Evolutionary conservation across 2,797 vertebrate species (phyloP).

Genomic region (Pristis pectinata): DNA sequence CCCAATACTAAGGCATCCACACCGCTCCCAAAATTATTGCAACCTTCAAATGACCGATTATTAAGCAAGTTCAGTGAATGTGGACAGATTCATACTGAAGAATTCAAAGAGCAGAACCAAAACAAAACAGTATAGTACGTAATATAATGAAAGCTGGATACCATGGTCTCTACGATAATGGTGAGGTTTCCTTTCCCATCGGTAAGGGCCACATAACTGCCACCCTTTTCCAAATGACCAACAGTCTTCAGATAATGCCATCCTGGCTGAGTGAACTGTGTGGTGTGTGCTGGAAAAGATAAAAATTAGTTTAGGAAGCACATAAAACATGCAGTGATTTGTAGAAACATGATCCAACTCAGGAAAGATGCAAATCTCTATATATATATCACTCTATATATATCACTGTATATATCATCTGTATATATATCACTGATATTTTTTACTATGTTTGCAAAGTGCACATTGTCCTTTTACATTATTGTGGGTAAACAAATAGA

Average conservation of each 20-base stretch:
- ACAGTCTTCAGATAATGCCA: slow-evolving; percentile 86
- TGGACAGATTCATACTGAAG: background rate
- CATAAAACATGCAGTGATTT: background rate
- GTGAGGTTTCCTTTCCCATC: slow-evolving; percentile 82
- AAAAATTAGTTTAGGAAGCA: background rate
- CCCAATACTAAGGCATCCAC: too few relatives aligned
- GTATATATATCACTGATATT: too few relatives aligned
- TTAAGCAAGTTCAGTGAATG: background rate
- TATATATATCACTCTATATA: too few relatives aligned
- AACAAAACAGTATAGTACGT: background rate
- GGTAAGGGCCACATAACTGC: slow-evolving; percentile 86
- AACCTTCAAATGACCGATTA: background rate
- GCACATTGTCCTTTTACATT: too few relatives aligned
- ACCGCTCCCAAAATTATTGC: too few relatives aligned
- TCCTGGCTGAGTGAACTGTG: slow-evolving; percentile 85
- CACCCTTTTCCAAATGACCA: slow-evolving; percentile 76
- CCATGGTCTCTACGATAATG: slow-evolving; percentile 91
- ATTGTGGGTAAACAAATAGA: too few relatives aligned
- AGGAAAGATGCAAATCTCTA: too few relatives aligned
- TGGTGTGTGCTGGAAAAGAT: slow-evolving; percentile 74
- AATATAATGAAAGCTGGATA: slow-evolving; percentile 45
- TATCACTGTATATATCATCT: too few relatives aligned
- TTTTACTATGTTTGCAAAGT: too few relatives aligned
- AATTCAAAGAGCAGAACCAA: background rate
- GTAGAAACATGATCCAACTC: background rate